Evolutionary conservation across 2,113 vertebrate genomes (phyloP).

Genomic region (Acanthochromis polyacanthus): DNA sequence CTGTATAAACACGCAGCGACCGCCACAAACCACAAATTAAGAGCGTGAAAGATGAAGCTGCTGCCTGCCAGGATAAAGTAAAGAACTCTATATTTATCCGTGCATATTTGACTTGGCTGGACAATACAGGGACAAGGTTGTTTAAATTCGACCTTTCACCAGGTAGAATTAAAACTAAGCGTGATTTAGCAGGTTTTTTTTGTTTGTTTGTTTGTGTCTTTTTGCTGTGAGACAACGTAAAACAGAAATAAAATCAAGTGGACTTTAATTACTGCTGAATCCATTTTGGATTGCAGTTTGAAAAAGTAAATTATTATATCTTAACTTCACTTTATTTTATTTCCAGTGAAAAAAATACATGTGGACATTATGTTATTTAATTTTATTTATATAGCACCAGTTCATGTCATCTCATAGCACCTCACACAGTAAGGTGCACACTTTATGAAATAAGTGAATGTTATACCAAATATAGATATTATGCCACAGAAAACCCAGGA

Average conservation of each 20-base stretch:
- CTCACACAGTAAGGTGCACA: no score
- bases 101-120: conserved; percentile 57
- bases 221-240: neutral
- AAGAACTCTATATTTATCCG: conserved; percentile 36
- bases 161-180: conserved; percentile 5
- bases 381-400: no score
- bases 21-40: conserved; percentile 25
- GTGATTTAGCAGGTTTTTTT: conserved; percentile 23
- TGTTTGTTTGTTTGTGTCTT: neutral
- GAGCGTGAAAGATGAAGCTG: conserved; percentile 9
- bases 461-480: neutral
- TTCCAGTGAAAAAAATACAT: neutral
- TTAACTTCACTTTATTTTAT: neutral
- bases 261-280: neutral
- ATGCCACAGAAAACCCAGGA: neutral
- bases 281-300: neutral
- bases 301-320: neutral
- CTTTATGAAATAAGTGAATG: no score
- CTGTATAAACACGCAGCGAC: conserved; percentile 54
- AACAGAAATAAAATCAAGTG: neutral
- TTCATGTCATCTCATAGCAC: no score
- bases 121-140: conserved; percentile 16
- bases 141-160: conserved; percentile 45
- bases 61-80: neutral
- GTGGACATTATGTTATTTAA: neutral